A percentile compares a stretch with the other conserved stretches of the same genome.
Conservation (phyloP, 2,113 vertebrate genomes). For the Cacatua alba region DNA sequence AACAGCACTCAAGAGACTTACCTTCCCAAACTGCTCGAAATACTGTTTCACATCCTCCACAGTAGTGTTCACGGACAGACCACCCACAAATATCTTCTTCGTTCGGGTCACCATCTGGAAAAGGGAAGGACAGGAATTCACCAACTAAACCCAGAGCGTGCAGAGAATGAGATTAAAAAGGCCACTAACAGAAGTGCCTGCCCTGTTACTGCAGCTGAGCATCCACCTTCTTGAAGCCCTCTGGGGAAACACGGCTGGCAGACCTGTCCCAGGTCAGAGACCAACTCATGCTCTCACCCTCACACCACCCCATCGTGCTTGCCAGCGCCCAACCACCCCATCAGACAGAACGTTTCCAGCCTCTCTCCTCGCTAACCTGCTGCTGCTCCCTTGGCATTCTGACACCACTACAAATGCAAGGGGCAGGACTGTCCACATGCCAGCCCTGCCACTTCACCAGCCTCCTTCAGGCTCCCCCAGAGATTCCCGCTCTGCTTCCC, state of each 20-base stretch:
- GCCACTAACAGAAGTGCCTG: accelerated
- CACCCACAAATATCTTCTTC: constrained; percentile 99
- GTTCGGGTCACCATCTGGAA: constrained; percentile 98
- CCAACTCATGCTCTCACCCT: background rate
- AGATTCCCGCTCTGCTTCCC: background rate
- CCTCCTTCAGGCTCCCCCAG: background rate
- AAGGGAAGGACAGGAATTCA: constrained; percentile 68
- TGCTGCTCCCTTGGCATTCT: background rate
- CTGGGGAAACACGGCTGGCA: background rate
- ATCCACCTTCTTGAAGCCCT: background rate
- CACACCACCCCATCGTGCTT: accelerated
- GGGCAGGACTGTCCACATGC: background rate
- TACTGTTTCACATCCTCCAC: constrained; percentile 99
- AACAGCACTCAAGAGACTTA: constrained; percentile 66
- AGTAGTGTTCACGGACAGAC: constrained; percentile 96
- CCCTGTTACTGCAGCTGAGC: background rate
- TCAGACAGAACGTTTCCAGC: background rate
- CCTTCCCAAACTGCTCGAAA: constrained; percentile 99
- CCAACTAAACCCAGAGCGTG: constrained; percentile 23
- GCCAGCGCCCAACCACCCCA: background rate
- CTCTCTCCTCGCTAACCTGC: background rate
- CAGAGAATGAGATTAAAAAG: background rate
- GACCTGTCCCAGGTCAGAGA: background rate
- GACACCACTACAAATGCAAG: accelerated
- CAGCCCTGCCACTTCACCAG: background rate